Evolutionary conservation across 2,888 invertebrate species (phyloP).

Genomic region (Drosophila dives): DNA sequence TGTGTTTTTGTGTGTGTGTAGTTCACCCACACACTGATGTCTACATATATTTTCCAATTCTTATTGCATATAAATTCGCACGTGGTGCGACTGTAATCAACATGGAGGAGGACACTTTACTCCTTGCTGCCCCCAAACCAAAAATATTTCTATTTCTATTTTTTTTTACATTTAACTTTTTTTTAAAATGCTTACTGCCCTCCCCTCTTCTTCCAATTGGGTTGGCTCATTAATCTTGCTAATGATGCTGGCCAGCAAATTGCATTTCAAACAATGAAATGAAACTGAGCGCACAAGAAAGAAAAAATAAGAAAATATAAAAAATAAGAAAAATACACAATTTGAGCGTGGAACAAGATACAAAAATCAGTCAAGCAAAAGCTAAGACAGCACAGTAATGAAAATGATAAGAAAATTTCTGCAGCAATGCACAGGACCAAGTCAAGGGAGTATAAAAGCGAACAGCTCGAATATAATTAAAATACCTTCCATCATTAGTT

Average conservation of each 20-base stretch:
- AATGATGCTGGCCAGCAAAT: conserved; percentile 79
- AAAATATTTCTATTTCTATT: conserved; percentile 40
- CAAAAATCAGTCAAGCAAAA: conserved; percentile 80
- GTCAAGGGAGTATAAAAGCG: conserved; percentile 21
- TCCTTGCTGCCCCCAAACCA: conserved; percentile 9
- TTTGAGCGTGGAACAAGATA: conserved; percentile 45
- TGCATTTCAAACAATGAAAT: conserved; percentile 57
- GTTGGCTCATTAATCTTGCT: conserved; percentile 78
- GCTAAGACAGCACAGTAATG: conserved; percentile 72
- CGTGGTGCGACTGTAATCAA: conserved; percentile 81
- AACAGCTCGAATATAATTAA: conserved; percentile 76
- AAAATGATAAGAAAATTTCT: conserved; percentile 82
- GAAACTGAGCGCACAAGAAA: conserved; percentile 22
- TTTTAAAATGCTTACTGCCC: conserved; percentile 62
- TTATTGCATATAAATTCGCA: conserved; percentile 82
- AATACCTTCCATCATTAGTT: conserved; percentile 83
- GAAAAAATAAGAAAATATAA: conserved; percentile 12
- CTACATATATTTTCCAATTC: conserved; percentile 82
- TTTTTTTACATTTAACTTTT: conserved; percentile 40
- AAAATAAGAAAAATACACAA: conserved; percentile 33
- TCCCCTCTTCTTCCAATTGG: conserved; percentile 18
- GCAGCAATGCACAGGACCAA: conserved; percentile 75
- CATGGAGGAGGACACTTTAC: conserved; percentile 73
- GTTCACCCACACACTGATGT: conserved; percentile 29
- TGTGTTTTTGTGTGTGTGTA: conserved; percentile 15